phyloP scores from a whole-genome alignment of 2,888 invertebrate species.

The Apeira syringaria region DNA sequence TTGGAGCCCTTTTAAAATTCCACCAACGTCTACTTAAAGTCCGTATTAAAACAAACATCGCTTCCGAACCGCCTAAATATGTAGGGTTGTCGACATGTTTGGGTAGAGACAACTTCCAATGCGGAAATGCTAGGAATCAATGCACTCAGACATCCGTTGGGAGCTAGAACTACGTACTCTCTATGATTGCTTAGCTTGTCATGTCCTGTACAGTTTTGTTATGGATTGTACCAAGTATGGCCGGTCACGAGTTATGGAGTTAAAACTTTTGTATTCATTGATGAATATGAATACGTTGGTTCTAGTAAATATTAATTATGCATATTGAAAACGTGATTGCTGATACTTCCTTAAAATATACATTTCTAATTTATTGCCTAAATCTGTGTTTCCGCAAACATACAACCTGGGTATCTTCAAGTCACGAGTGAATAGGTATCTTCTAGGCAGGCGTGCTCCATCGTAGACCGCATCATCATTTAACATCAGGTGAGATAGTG shows the following conservation, averaged over 20 bases:
- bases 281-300: too few species aligned
- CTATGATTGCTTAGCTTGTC: conserved; percentile 54
- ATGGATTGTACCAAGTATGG: conserved; percentile 33
- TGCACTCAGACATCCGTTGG: conserved; percentile 65
- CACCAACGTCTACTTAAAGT: conserved; percentile 16
- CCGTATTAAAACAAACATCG: conserved; percentile 17
- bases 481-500: too few species aligned
- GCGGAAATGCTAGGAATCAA: conserved; percentile 58
- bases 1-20: conserved; percentile 26
- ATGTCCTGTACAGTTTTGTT: conserved; percentile 55
- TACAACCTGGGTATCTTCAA: too few species aligned
- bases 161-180: conserved; percentile 44
- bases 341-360: too few species aligned
- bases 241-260: conserved; percentile 2
- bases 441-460: too few species aligned
- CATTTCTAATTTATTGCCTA: too few species aligned
- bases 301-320: too few species aligned
- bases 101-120: conserved; percentile 32
- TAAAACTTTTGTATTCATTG: background rate
- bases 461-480: too few species aligned
- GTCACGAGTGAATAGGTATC: too few species aligned
- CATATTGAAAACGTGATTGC: too few species aligned
- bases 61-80: conserved; percentile 22
- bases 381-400: too few species aligned
- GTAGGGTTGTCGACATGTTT: conserved; percentile 29